Evolutionary conservation across 2,797 vertebrate species (phyloP), one percentile per base, ranked within the genome.

Genomic region (Falco novaeseelandiae): DNA sequence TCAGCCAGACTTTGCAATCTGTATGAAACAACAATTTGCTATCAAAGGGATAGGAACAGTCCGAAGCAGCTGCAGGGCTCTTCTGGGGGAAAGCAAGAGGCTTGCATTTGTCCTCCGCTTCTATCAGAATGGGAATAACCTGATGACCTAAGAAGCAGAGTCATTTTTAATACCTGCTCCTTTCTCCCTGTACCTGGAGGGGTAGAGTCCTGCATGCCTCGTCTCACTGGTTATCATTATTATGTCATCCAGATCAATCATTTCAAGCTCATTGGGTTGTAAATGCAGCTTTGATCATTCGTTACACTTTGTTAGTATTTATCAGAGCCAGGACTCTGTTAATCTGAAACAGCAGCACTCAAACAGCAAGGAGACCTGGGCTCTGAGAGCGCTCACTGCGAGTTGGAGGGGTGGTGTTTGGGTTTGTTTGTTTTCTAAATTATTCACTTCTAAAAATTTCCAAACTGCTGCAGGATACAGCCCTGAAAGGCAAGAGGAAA

Each of bases 281-380:
- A 98, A 98, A 98, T 96, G 89, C 86, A 14, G 70, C 98, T 98
- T 98, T 98, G 98, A 98, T 98, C 97, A 98, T 98, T 98, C 97
- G 98, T 97, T 98, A 97, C 97, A 98, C 98, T 98, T 98, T 97
- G 97, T 98, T 98, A 98, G 97, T 97, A 96, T 97, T 98, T 98
- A 98, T 98, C 98, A 96, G 98, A 98, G 96, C 97, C 98, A 98
- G 98, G 87, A 92, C 96, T 95, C 93, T 51, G 49, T 88, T 98
- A 98, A 98, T 98, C 92, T 95, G 94, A 98, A 98, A 98, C 98
- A 98, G 97, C 90, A 73, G 96, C 57, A 36, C 81, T 97, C 92
- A 72, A 89, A 97, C 97, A 94, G 90, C 95, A 91, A 97, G 83
- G 88, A 92, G 97, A 94, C 88, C 89, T 86, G 89, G 97, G 97